Percentiles rank a stretch among this genome's conserved stretches.
phyloP scores from a whole-genome alignment of 2,113 vertebrate genomes.

The Asarcornis scutulata region DNA sequence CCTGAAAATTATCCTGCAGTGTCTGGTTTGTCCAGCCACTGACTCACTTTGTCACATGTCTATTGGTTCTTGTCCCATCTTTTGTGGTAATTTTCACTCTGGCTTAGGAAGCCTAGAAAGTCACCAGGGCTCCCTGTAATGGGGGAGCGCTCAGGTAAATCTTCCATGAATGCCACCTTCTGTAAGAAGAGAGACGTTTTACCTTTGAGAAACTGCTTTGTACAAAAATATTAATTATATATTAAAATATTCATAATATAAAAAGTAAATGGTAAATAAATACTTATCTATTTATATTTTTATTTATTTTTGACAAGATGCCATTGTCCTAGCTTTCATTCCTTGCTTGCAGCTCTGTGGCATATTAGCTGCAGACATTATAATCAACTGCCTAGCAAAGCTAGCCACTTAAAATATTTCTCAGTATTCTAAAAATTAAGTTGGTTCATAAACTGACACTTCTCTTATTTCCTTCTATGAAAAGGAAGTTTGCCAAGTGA shows the following conservation, averaged over 20 bases:
- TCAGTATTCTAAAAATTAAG: neutral
- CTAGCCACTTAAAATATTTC: neutral
- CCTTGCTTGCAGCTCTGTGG: neutral
- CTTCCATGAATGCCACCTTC: neutral
- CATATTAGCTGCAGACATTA: neutral
- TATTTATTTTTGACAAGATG: neutral
- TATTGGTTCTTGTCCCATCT: neutral
- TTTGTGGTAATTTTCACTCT: neutral
- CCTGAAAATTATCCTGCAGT: neutral
- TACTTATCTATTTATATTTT: neutral
- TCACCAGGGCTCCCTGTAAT: neutral
- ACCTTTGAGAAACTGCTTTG: neutral
- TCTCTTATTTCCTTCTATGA: neutral
- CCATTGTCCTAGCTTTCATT: neutral
- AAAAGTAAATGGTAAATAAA: neutral
- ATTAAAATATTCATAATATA: neutral
- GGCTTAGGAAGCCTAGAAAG: neutral
- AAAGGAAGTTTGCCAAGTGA: neutral
- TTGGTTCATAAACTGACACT: neutral
- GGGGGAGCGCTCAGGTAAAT: neutral
- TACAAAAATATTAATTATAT: neutral
- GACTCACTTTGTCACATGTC: rapidly evolving
- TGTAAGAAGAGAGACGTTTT: neutral
- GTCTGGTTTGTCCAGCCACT: neutral
- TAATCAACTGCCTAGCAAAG: neutral